Conservation (phyloP, 2,888 invertebrate genomes). For the Diachrysia chrysitis region DNA sequence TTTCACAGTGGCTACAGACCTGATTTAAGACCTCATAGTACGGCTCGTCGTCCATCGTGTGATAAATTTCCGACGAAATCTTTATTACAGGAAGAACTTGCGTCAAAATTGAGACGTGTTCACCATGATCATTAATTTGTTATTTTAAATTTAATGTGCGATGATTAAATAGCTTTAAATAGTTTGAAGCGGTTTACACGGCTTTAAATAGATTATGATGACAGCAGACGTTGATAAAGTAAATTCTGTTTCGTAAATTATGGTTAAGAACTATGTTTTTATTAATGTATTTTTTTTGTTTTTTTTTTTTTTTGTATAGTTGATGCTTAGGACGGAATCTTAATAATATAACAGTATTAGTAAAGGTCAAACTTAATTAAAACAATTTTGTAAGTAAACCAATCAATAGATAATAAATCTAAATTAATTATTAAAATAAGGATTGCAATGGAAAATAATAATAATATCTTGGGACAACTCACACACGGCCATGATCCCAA, state of each 20-base stretch:
- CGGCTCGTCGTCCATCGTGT: constrained; percentile 46
- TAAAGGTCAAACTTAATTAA: no score
- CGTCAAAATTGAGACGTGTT: constrained; percentile 21
- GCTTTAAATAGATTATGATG: constrained; percentile 31
- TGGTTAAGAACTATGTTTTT: constrained; percentile 6
- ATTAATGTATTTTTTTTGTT: no score
- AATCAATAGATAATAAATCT: no score
- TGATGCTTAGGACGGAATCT: no score
- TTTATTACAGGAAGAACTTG: constrained; percentile 36
- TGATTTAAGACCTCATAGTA: no score
- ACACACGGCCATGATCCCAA: no score
- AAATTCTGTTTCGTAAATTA: constrained; percentile 19
- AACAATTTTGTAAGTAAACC: no score
- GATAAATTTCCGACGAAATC: constrained; percentile 45
- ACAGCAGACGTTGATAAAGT: constrained; percentile 21
- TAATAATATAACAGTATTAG: no score
- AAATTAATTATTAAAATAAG: no score
- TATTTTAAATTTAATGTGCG: constrained; percentile 22
- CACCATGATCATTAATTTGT: constrained; percentile 23
- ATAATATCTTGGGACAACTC: no score
- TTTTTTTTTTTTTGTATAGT: not conserved
- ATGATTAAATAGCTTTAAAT: constrained; percentile 35
- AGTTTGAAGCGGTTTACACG: constrained; percentile 24
- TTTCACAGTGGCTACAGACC: no score
- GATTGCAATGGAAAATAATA: no score